Evolutionary conservation across 2,113 vertebrate genomes (phyloP).

Genomic region (Trematomus loennbergii): DNA sequence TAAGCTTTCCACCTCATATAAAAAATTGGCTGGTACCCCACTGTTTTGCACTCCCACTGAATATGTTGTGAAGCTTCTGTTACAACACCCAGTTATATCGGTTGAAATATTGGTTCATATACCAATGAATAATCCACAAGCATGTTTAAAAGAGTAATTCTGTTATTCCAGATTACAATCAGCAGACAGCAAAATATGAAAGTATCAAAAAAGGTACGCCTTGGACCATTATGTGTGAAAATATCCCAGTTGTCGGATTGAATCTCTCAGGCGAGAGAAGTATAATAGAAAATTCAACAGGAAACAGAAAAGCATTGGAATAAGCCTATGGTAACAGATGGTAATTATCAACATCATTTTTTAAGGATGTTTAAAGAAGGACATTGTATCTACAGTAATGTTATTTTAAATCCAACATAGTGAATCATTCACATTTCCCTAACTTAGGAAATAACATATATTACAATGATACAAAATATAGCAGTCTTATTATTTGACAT

Average conservation of each 20-base stretch:
- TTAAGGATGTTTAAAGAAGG: not conserved
- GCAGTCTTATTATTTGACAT: not conserved
- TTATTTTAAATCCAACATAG: not conserved
- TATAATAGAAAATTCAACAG: constrained; percentile 7
- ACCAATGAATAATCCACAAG: constrained; percentile 9
- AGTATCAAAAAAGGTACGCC: constrained; percentile 1
- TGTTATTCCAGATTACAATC: constrained; percentile 24
- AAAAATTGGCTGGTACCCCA: constrained; percentile 45
- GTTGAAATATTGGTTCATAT: constrained; percentile 38
- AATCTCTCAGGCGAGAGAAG: constrained; percentile 3
- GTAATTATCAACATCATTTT: not conserved
- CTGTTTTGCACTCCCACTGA: constrained; percentile 67
- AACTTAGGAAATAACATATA: not conserved
- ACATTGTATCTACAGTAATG: not conserved
- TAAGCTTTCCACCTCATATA: constrained; percentile 56
- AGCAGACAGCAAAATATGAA: constrained; percentile 26
- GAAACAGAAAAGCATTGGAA: constrained; percentile 8
- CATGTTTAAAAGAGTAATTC: constrained; percentile 1
- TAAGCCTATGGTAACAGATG: not conserved
- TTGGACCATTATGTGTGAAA: constrained; percentile 46
- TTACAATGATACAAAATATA: not conserved
- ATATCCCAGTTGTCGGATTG: constrained; percentile 8
- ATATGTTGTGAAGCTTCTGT: constrained; percentile 59
- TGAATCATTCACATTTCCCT: not conserved
- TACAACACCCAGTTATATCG: constrained; percentile 43